Percentiles rank a stretch among this genome's conserved stretches.
phyloP scores from a whole-genome alignment of 2,113 vertebrate species.

The Ophthalmolycus amberensis region DNA sequence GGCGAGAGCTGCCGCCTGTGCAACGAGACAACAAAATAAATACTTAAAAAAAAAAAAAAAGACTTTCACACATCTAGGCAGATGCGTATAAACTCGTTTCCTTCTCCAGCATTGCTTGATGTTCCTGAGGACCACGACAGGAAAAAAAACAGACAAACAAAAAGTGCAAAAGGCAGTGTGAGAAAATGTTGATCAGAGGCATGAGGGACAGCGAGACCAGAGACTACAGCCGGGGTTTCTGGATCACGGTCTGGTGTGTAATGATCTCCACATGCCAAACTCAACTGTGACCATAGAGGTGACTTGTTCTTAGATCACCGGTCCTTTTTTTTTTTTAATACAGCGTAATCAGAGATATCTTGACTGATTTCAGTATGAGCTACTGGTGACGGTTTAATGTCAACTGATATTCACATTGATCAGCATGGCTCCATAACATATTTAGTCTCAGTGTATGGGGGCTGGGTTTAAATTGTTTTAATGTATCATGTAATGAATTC shows the following conservation, averaged over 20 bases:
- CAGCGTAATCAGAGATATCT: neutral
- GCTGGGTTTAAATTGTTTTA: neutral
- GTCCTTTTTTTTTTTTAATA: neutral
- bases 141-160: conserved; percentile 47
- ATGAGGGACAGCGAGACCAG: conserved; percentile 22
- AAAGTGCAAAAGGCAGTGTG: conserved; percentile 51
- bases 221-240: conserved; percentile 10
- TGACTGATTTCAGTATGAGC: neutral
- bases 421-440: neutral
- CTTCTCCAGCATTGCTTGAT: conserved; percentile 57
- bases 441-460: neutral
- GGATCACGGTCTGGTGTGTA: neutral
- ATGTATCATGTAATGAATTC: neutral
- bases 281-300: neutral
- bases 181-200: conserved; percentile 31
- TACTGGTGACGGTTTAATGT: conserved; percentile 1
- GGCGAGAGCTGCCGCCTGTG: conserved; percentile 40
- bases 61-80: conserved; percentile 41
- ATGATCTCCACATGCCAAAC: neutral
- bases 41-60: neutral
- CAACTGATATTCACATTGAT: neutral
- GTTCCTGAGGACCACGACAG: conserved; percentile 73
- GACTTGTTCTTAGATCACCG: neutral
- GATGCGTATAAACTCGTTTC: conserved; percentile 45
- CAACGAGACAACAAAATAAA: conserved; percentile 39